Percentiles rank a stretch among this genome's conserved stretches.
Evolutionary conservation across 2,888 invertebrate species (phyloP).

Genomic region (Phyllotreta striolata): DNA sequence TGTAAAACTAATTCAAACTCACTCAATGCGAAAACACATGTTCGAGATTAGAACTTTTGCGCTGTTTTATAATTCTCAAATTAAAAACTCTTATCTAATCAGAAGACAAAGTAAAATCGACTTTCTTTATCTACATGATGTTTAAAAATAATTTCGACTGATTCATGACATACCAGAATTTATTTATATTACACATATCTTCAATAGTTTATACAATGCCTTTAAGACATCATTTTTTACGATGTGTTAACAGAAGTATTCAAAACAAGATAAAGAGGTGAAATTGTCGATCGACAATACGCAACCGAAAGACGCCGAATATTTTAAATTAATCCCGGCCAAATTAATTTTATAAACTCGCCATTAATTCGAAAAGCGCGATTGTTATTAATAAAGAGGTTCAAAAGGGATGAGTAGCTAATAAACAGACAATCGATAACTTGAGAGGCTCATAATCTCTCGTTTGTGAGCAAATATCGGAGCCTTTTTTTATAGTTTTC

Average conservation of each 20-base stretch:
- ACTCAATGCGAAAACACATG: neutral
- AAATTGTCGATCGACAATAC: conserved; percentile 11
- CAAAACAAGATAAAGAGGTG: conserved; percentile 15
- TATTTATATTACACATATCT: conserved; percentile 24
- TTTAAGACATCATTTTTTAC: conserved; percentile 20
- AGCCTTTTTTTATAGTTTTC: conserved; percentile 42
- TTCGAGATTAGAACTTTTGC: neutral
- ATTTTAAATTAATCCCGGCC: neutral
- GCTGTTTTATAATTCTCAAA: conserved; percentile 16
- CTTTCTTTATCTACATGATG: conserved; percentile 18
- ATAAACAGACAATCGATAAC: conserved; percentile 44
- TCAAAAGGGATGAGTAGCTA: conserved; percentile 39
- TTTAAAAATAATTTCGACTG: conserved; percentile 18
- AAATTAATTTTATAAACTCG: neutral
- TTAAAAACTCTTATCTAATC: conserved; percentile 15
- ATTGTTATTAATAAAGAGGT: conserved; percentile 34
- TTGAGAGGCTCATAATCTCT: conserved; percentile 42
- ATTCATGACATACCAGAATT: conserved; percentile 20
- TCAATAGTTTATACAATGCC: conserved; percentile 23
- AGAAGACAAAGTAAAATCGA: conserved; percentile 14
- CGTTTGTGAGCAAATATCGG: conserved; percentile 42
- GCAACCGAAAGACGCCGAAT: neutral
- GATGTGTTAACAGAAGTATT: conserved; percentile 18
- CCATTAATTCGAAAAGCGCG: conserved; percentile 17
- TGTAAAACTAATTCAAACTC: too few relatives aligned